Conservation (phyloP, 1,140 invertebrate genomes). For the Anadara kagoshimensis region DNA sequence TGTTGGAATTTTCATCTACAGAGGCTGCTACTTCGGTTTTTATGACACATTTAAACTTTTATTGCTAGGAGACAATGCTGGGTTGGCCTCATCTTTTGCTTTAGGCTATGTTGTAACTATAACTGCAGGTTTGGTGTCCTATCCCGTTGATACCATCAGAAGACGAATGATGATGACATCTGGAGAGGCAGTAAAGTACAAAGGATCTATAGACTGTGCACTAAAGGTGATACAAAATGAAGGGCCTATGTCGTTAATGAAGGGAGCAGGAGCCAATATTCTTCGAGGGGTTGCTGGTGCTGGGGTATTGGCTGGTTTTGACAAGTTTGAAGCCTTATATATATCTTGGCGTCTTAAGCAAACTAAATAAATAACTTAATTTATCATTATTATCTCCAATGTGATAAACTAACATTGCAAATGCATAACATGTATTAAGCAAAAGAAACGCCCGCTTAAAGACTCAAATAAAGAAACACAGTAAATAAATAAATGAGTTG, state of each 20-base stretch:
- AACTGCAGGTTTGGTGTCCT: slow-evolving; percentile 90
- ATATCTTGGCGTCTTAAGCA: slow-evolving; percentile 5
- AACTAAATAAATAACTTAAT: too few relatives aligned
- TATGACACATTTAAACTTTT: slow-evolving; percentile 94
- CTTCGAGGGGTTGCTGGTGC: slow-evolving; percentile 72
- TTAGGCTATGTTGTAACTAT: slow-evolving; percentile 90
- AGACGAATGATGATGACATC: slow-evolving; percentile 89
- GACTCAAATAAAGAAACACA: too few relatives aligned
- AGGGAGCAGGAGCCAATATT: slow-evolving; percentile 78
- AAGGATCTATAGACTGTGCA: slow-evolving; percentile 77
- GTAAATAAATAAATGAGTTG: too few relatives aligned
- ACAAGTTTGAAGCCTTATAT: slow-evolving; percentile 69
- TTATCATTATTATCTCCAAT: too few relatives aligned
- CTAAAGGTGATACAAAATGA: slow-evolving; percentile 76
- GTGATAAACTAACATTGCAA: too few relatives aligned
- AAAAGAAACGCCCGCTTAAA: too few relatives aligned
- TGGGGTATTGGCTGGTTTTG: slow-evolving; percentile 77
- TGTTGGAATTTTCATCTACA: slow-evolving; percentile 75
- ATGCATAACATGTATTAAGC: too few relatives aligned
- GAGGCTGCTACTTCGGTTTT: slow-evolving; percentile 95
- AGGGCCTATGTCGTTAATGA: slow-evolving; percentile 78
- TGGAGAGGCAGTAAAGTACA: slow-evolving; percentile 78
- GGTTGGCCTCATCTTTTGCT: slow-evolving; percentile 88
- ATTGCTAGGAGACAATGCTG: slow-evolving; percentile 86
- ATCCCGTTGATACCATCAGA: slow-evolving; percentile 95